phyloP scores from a whole-genome alignment of 2,797 vertebrate genomes.

The Semaprochilodus insignis region DNA sequence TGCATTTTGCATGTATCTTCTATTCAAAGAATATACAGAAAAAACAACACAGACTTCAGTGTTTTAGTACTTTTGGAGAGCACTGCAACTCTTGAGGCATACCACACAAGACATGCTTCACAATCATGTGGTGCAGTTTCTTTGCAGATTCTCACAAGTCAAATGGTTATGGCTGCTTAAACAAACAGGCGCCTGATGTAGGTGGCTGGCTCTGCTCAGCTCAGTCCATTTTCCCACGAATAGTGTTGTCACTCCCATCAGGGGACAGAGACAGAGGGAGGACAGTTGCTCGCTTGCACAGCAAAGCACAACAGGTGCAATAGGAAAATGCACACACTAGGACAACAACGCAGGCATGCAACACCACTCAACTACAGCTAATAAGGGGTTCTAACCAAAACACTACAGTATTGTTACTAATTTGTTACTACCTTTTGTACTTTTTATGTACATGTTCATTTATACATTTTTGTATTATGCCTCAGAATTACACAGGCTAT shows the following conservation, averaged over 20 bases:
- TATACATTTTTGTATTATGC: no score
- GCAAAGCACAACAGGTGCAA: conserved; percentile 45
- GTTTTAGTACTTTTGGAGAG: not conserved
- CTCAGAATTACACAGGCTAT: no score
- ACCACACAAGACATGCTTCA: not conserved
- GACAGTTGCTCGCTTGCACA: conserved; percentile 44
- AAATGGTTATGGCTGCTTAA: conserved; percentile 6
- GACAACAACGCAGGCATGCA: conserved; percentile 10
- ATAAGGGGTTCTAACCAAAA: not conserved
- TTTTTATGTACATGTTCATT: no score
- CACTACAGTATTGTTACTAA: not conserved
- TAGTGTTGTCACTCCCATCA: conserved; percentile 36
- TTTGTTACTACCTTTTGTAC: not conserved
- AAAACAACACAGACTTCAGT: not conserved
- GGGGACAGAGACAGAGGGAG: conserved; percentile 17
- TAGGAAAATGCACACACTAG: conserved; percentile 14
- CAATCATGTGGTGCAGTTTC: not conserved
- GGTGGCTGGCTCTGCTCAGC: conserved; percentile 21
- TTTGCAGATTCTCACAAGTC: not conserved
- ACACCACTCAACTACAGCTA: not conserved
- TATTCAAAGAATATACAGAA: not conserved
- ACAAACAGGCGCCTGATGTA: conserved; percentile 6
- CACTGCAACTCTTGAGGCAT: not conserved
- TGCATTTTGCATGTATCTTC: not conserved
- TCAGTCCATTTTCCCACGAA: conserved; percentile 30